Evolutionary conservation across 2,113 vertebrate genomes (phyloP), one percentile per base, ranked within the genome.

Genomic region (Alectura lathami): DNA sequence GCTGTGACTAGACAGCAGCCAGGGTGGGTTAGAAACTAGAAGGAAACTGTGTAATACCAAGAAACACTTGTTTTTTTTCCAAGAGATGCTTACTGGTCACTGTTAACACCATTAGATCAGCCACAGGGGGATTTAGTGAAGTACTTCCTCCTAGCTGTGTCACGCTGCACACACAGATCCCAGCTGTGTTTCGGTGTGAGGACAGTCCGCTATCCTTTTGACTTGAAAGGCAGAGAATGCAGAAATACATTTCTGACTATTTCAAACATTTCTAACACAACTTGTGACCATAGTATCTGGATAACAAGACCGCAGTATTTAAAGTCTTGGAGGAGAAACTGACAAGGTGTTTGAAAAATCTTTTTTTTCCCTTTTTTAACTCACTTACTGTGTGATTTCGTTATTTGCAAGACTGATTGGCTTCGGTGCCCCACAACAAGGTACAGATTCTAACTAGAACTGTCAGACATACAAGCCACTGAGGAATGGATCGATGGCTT

Each of bases 21-120:
- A 96, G 92, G 53, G 56, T 74, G 87, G 70, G 67, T 62, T 88
- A 75, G 56, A 78, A 91, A 85, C 81, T 34, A 84, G 87, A 51
- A 90, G 34, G 20, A 94, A 95, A 82, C 68, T 80, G 40, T 66
- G 78, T 51, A 96, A 89, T 80, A 95, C 54, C 36, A 91, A 80
- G 84, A 77, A 86, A 84, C 29, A 53, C 32, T 93, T 3, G 1
- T 56, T 76, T 89, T 76, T 63, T 92, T 53, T 48, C 83, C 74
- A 91, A 36, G 79, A 74, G 59, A 69, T 68, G 56, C 68, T 91
- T 77, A 68, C 86, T 83, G 51, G 68, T 91, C 79, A 48, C 9
- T 30, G 63, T 51, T 89, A 77, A 73, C 17, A 48, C 11, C 30
- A 5, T 68, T 43, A 76, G 69, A 81, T 70, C 43, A 68, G 45